Percentiles rank a stretch among this genome's conserved stretches.
Conservation (phyloP, 2,888 invertebrate genomes). For the Drosophila nr. fundita region DNA sequence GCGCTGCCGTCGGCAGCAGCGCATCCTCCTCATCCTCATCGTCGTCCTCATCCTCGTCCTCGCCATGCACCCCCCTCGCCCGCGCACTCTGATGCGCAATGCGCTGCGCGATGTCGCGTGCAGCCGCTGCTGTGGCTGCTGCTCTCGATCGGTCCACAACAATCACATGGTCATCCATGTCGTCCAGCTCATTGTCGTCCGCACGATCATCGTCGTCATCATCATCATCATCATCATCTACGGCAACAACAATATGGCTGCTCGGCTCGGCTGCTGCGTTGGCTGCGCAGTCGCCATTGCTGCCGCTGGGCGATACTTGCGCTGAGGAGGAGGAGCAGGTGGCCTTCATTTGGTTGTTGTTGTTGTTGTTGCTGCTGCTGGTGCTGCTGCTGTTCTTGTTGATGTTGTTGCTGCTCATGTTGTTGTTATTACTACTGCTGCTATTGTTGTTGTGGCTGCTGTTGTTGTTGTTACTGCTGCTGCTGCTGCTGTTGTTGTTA, state of each 20-base stretch:
- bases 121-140: slow-evolving; percentile 58
- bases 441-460: slow-evolving; percentile 50
- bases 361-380: slow-evolving; percentile 52
- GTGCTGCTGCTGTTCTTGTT: slow-evolving; percentile 43
- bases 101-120: slow-evolving; percentile 68
- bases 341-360: slow-evolving; percentile 69
- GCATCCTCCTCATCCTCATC: slow-evolving; percentile 53
- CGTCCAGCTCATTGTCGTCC: slow-evolving; percentile 47
- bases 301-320: slow-evolving; percentile 54
- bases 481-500: slow-evolving; percentile 37
- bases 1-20: slow-evolving; percentile 52
- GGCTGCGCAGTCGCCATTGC: slow-evolving; percentile 60
- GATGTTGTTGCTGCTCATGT: slow-evolving; percentile 57
- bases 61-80: slow-evolving; percentile 41
- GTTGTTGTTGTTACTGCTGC: slow-evolving; percentile 20
- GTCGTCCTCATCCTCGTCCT: slow-evolving; percentile 59
- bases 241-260: slow-evolving; percentile 47
- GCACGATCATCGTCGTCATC: slow-evolving; percentile 50
- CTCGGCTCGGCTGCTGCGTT: slow-evolving; percentile 36
- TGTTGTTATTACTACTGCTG: slow-evolving; percentile 33
- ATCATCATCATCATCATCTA: slow-evolving; percentile 56
- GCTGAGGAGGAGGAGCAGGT: slow-evolving; percentile 42
- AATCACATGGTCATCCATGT: slow-evolving; percentile 50
- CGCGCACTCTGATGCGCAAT: slow-evolving; percentile 59
- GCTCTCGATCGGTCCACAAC: slow-evolving; percentile 51